Evolutionary conservation across 2,888 invertebrate species (phyloP), one percentile per base, ranked within the genome.

Genomic region (Tineola bisselliella): DNA sequence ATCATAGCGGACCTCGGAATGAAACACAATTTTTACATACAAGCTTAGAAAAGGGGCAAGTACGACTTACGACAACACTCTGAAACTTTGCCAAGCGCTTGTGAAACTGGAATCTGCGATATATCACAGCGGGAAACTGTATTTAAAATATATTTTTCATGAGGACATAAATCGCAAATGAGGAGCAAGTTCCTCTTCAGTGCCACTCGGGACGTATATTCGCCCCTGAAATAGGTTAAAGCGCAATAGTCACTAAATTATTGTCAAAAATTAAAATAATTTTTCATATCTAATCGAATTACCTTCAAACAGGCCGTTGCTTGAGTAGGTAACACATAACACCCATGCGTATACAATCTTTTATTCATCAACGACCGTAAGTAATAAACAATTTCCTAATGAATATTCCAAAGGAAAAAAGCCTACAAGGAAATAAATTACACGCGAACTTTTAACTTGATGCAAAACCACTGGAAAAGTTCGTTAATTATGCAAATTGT

Each of bases 401-500:
- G 54, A 54, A 54, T 54, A 54, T 48, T 48, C 48, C n/a, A 10
- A 48, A 48, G 48, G 2, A 54, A n/a, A 54, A 54, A 54, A 54
- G 25, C 54, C 25, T 54, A 54, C 54, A 54, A 54, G 25, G 25
- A 54, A 54, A 54, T 54, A 25, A 54, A 54, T 54, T 54, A 59
- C 43, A 18, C 59, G 44, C 43, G 43, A 43, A 59, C 44, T 43
- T 19, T 33, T 65, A 65, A 65, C 66, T 68, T 65, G 67, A 68
- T 64, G 62, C 66, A 62, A 65, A 66, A 65, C 63, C 65, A 62
- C 63, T 64, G 65, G 66, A 61, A 57, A 79, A 79, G 77, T 78
- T 77, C 70, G 81, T 81, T 83, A 81, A 83, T 82, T 82, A 83
- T 83, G 81, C 70, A 81, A 81, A 84, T 83, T 75, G 77, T 71